Evolutionary conservation across 2,113 vertebrate species (phyloP), one percentile per base, ranked within the genome.

Genomic region (Engystomops pustulosus): DNA sequence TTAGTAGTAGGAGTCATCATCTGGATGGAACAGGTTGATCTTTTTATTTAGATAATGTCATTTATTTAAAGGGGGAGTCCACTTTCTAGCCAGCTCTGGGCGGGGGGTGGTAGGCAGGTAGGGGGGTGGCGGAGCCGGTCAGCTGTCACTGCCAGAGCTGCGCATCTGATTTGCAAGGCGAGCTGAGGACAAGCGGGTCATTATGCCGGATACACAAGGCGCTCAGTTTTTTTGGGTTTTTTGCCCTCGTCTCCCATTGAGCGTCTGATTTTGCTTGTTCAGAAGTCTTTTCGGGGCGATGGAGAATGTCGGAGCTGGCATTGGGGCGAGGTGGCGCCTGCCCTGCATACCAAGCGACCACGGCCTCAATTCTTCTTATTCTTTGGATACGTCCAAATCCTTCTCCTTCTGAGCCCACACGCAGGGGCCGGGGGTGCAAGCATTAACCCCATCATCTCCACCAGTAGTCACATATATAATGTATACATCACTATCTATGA

Each of bases 301-400:
- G 12, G 12, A 72, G 82, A 84, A 84, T 77, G 72, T 55, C 36
- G 75, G 74, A 27, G 45, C 45, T 84, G 72, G 72, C 74, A 41
- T 60, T 84, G 74, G 82, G 82, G 82, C 11, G 82, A 84, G 47
- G 60, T 68, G 82, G 82, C 82, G 82, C 72, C 82, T 78, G 82
- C 15, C 82, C 23, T 68, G 82, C 82, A 84, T 84, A 84, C 58
- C 82, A 83, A 83, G 25, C 60, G 23, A 32, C 41, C 3, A 75
- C n/a, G 58, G 69, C 77, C 78, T 84, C 82, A 68, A 27, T 53
- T 8, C 41, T 74, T 62, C 30, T 41, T 38, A n/a, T 23, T 6
- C 10, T 58, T 10, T 75, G 70, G 11, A n/a, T 14, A 58, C 1
- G 45, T 51, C 82, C 44, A 68, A 55, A 53, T 74, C 44, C 32